phyloP scores from a whole-genome alignment of 2,113 vertebrate species.

The Xenopus laevis region DNA sequence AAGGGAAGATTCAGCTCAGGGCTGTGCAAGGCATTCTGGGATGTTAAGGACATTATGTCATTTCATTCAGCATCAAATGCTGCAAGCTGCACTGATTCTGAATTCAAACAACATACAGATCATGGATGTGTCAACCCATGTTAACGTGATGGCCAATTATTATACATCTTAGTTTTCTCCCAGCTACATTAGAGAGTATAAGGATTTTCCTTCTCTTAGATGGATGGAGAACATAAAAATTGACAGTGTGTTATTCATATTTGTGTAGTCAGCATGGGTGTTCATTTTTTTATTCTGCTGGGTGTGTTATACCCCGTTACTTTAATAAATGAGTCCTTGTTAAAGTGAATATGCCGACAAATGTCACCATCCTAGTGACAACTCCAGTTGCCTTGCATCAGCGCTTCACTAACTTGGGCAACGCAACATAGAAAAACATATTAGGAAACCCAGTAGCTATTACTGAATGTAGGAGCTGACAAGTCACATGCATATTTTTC shows the following conservation, averaged over 20 bases:
- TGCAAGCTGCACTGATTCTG: conserved; percentile 4
- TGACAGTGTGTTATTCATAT: conserved; percentile 2
- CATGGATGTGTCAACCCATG: conserved; percentile 29
- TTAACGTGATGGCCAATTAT: conserved; percentile 36
- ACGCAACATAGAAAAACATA: no score
- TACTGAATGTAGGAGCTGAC: no score
- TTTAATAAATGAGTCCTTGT: not conserved
- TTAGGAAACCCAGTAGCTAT: no score
- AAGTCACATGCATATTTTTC: no score
- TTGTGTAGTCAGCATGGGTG: no score
- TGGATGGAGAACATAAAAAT: conserved; percentile 8
- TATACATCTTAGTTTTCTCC: conserved; percentile 19
- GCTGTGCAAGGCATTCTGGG: conserved; percentile 32
- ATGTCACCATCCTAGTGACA: no score
- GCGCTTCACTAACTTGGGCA: no score
- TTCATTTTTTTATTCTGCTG: not conserved
- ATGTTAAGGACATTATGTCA: conserved; percentile 18
- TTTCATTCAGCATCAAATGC: conserved; percentile 34
- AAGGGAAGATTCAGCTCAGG: conserved; percentile 20
- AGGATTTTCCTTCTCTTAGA: conserved; percentile 12
- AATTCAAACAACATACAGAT: conserved; percentile 12
- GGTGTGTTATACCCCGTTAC: not conserved
- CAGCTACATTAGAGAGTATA: conserved; percentile 5
- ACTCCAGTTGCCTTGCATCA: no score
- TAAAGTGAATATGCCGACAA: no score